These are phyloP conservation scores for Diarsia rubi DNA, from an alignment of 2,888 invertebrate genomes.

Conservation along the genomic window DNA sequence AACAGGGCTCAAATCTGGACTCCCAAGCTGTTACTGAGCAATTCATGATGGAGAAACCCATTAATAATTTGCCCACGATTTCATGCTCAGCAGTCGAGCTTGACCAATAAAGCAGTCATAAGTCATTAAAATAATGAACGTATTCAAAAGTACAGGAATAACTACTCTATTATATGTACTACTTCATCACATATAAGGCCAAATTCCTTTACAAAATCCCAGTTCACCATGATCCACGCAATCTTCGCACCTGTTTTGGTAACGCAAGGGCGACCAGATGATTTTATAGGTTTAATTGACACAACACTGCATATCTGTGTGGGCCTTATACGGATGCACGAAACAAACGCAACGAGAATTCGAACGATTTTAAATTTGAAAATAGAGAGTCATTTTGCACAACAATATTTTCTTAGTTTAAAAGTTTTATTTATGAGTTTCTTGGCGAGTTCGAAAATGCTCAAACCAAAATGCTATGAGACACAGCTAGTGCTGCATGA, in stretches of 20 bases:
- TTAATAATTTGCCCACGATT: too few species aligned
- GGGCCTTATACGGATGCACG: neutral
- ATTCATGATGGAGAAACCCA: too few species aligned
- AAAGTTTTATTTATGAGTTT: neutral
- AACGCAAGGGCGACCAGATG: conserved; percentile 56
- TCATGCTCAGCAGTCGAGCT: too few species aligned
- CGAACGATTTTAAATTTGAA: neutral
- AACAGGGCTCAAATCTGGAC: too few species aligned
- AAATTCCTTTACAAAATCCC: conserved; percentile 18
- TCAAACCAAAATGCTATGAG: neutral
- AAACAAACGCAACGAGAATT: neutral
- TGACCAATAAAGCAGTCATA: too few species aligned
- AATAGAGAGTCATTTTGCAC: neutral
- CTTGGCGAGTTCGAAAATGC: neutral
- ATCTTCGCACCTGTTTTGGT: conserved; percentile 53
- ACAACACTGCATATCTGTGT: conserved; percentile 6
- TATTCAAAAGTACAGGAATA: neutral
- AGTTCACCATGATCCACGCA: conserved; percentile 47
- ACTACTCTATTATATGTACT: neutral
- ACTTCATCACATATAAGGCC: conserved; percentile 15
- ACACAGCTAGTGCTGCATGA: neutral
- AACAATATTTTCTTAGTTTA: neutral
- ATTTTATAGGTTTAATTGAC: conserved; percentile 27
- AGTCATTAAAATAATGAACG: neutral
- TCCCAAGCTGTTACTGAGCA: too few species aligned